Base-by-base conservation (phyloP, 37 sponge, comb jelly and placozoan genomes). In the Lycopodina hypogea region DNA sequence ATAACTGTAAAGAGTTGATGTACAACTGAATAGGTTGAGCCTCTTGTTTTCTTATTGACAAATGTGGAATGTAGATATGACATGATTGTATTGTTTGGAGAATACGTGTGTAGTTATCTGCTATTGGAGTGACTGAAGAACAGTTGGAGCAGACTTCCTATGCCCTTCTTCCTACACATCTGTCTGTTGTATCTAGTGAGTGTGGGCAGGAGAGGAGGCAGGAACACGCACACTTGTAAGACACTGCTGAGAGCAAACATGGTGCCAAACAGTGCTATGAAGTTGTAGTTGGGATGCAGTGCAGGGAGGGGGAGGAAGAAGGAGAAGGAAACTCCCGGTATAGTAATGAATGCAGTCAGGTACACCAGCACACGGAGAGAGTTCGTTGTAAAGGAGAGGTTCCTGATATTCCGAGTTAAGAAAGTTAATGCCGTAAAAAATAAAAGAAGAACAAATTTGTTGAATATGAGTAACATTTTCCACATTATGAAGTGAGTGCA, bases 171-270 rank as follows among this genome's bases (percentile, higher is more conserved):
- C n/a, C n/a, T n/a, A n/a, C n/a, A n/a, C n/a, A n/a, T n/a, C n/a
- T n/a, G n/a, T n/a, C n/a, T 45, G 48, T 12, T 12, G 48, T 45
- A 45, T 4, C 9, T 45, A 12, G 18, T 65, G 18, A 65, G 35
- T 32, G 30, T 65, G 4, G 66, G 66, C 18, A 65, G 35, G 11
- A 70, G 70, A 22, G 70, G 70, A 70, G 70, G 70, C n/a, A 70
- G 15, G 41, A 70, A 70, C 3, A 70, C 70, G 41, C 45, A 70
- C n/a, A 40, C 42, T 1, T 15, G 3, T 12, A 42, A 70, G 2
- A 70, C 24, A 15, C 23, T 40, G 45, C 3, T 40, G 24, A 70
- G 21, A 7, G 36, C 8, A 23, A 11, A 41, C 70, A 70, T 22
- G 22, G 45, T 39, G 15, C 39, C 15, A 41, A 45, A 42, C 42